These are phyloP conservation scores for Budorcas taxicolor DNA, from an alignment of 2,113 vertebrate genomes.

Conservation along the genomic window DNA sequence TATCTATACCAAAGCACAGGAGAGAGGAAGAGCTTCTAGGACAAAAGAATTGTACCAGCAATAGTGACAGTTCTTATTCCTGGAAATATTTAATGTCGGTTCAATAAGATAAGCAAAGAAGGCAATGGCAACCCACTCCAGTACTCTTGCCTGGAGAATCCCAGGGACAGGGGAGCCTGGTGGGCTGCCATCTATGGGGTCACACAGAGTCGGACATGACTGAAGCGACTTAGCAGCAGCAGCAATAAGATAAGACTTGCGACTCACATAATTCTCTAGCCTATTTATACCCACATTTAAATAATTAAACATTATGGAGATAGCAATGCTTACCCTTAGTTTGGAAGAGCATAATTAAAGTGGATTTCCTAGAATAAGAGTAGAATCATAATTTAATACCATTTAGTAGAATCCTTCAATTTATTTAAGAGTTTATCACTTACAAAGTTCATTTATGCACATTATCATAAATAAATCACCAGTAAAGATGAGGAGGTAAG, in stretches of 20 bases:
- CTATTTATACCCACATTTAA: neutral
- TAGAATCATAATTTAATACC: neutral
- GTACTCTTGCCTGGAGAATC: no score
- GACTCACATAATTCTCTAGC: neutral
- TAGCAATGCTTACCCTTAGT: neutral
- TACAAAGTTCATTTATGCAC: neutral
- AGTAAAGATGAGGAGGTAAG: neutral
- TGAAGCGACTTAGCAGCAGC: no score
- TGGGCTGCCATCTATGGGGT: no score
- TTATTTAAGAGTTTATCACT: neutral
- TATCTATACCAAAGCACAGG: neutral
- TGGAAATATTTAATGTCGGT: neutral
- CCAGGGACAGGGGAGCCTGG: fast-evolving
- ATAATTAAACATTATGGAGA: neutral
- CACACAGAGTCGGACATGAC: no score
- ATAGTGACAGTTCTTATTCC: neutral
- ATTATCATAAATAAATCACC: neutral
- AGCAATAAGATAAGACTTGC: neutral
- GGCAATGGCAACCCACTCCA: no score
- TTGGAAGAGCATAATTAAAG: neutral
- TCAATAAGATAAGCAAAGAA: neutral
- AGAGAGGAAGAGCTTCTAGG: neutral
- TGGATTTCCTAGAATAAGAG: neutral
- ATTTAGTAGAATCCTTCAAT: neutral
- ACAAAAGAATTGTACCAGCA: neutral